Evolutionary conservation across 2,797 vertebrate species (phyloP).

Genomic region (Pampus argenteus): DNA sequence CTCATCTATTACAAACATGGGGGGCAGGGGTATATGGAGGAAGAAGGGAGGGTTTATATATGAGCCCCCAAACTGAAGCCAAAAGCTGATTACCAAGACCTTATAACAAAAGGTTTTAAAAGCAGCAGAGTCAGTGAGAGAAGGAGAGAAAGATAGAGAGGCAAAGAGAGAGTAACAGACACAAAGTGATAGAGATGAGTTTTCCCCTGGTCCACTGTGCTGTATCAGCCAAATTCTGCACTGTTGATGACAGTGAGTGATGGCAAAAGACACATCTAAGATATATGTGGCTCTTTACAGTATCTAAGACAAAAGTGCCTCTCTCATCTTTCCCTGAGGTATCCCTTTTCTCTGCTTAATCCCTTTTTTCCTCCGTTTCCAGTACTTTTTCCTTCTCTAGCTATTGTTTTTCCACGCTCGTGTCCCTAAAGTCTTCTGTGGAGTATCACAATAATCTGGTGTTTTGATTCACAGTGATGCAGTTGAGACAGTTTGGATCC

Average conservation of each 20-base stretch:
- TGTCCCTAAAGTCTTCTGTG: conserved; percentile 25
- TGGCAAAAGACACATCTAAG: conserved; percentile 41
- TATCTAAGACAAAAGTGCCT: conserved; percentile 34
- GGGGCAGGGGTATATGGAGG: conserved; percentile 33
- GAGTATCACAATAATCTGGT: conserved; percentile 21
- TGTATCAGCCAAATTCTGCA: conserved; percentile 17
- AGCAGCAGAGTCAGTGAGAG: conserved; percentile 8
- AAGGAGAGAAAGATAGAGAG: conserved; percentile 3
- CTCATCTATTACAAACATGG: conserved; percentile 70
- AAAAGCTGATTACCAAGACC: conserved; percentile 64
- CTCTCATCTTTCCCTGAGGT: neutral
- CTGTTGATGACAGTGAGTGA: conserved; percentile 16
- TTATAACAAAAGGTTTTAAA: conserved; percentile 50
- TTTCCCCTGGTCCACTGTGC: conserved; percentile 10
- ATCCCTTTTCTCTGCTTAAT: conserved; percentile 18
- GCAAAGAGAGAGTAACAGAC: conserved; percentile 1
- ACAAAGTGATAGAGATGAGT: conserved; percentile 17
- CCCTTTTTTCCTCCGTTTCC: conserved; percentile 19
- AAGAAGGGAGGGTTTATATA: conserved; percentile 47
- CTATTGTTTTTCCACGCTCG: conserved; percentile 14
- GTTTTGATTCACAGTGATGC: conserved; percentile 23
- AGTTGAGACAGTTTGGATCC: conserved; percentile 23
- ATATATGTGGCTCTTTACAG: conserved; percentile 17
- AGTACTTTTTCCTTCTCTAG: conserved; percentile 17
- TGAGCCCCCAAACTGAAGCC: conserved; percentile 50